Percentiles rank a stretch among this genome's conserved stretches.
These are phyloP conservation scores for Setipinna tenuifilis DNA, from an alignment of 2,797 vertebrate species.

Conservation along the genomic window DNA sequence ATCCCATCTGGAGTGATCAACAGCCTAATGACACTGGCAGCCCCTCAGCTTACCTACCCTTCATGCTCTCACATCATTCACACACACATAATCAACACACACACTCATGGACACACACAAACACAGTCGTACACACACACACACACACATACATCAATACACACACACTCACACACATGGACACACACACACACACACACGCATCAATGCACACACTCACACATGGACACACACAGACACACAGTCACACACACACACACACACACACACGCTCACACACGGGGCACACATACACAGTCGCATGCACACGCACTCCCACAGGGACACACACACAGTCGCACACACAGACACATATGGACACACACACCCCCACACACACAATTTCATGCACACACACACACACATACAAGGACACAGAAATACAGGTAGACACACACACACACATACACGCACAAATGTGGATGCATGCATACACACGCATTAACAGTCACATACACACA, in stretches of 20 bases:
- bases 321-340: too few species aligned
- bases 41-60: slow-evolving; percentile 14
- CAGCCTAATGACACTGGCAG: slow-evolving; percentile 44
- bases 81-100: background rate
- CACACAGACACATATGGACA: background rate
- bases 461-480: too few species aligned
- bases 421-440: too few species aligned
- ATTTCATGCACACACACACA: background rate
- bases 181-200: background rate
- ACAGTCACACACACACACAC: background rate
- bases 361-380: background rate
- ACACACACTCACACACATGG: background rate
- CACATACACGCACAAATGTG: too few species aligned
- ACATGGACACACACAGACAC: background rate
- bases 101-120: background rate
- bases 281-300: background rate
- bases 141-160: background rate
- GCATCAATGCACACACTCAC: background rate
- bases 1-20: slow-evolving; percentile 60
- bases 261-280: background rate
- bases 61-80: background rate
- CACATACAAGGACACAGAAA: background rate
- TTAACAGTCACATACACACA: too few species aligned
- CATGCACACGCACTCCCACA: too few species aligned
- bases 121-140: background rate